Evolutionary conservation across 2,888 invertebrate genomes (phyloP), one percentile per base, ranked within the genome.

Genomic region (Lasioglossum malachurum): DNA sequence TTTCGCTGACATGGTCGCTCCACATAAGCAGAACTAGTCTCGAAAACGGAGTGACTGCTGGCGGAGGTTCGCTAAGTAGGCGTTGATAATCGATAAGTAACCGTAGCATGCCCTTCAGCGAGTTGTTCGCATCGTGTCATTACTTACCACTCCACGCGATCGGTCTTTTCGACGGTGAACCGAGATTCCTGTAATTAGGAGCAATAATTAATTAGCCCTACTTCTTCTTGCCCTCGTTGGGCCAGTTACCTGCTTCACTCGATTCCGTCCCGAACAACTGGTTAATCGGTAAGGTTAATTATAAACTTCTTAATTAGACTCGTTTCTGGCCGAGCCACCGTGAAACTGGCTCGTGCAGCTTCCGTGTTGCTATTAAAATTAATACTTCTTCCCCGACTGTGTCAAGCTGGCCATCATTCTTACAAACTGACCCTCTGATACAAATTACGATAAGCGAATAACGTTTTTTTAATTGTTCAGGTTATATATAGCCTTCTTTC

Each of bases 171-270:
- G 46, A 71, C 69, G 49, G 72, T 49, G 35, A 46, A 35, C 46
- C 75, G 64, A 74, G 82, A 88, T 84, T 88, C 86, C 80, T 71
- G 74, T 84, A 84, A 89, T 89, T 87, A 88, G 77, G 78, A 72
- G 76, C 78, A 82, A 88, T 84, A 88, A 86, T 88, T 88, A 88
- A 88, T 88, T 87, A 84, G 78, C 35, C 31, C 82, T 82, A 85
- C 71, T 75, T 87, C 83, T 46, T 76, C 84, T 38, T 35, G 27
- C 46, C 60, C 80, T 75, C 53, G 76, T 16, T 60, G 44, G 46
- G 71, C 67, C 75, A 77, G 67, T 75, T 69, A 38, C n/a, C 49
- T 8, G 27, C 4, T 38, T n/a, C 4, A 23, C 4, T 78, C 53
- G 35, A 27, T 75, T 85, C 73, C 41, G 57, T 72, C 44, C 19